Base-by-base conservation (phyloP, 2,888 invertebrate genomes). In the Drosophila testacea region DNA sequence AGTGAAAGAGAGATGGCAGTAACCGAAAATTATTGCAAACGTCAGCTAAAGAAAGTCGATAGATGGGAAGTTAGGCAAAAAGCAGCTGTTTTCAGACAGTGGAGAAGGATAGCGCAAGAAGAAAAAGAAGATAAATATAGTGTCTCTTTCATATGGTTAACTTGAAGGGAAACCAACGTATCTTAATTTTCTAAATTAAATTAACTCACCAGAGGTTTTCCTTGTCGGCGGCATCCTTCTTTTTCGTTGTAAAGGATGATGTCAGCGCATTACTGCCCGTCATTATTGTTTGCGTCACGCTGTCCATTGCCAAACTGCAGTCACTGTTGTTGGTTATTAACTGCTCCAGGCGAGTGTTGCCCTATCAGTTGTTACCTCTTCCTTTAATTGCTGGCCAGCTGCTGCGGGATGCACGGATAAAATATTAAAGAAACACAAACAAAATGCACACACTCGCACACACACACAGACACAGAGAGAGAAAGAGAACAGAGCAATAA, bases 211-310 rank as follows among this genome's bases (percentile, higher is more conserved):
- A 92, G 66, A 92, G 83, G 70, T 92, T 92, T 77, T 92, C 92
- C 78, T 92, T 91, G 66, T 91, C 92, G 52, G 81, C 69, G 75
- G 91, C 90, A 90, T 92, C 91, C 89, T 92, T 92, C 82, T 91
- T 92, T 74, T 91, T 91, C 11, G 83, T 76, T 27, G 90, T 91
- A 67, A 91, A 88, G 70, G 91, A 91, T 91, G 91, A 91, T 90
- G 91, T 91, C 90, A 91, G 90, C 83, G 91, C 91, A 85, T 91
- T 90, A 67, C 88, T 88, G 74, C 90, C 91, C 80, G 90, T 91
- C 84, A 90, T 89, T 69, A 90, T 89, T 69, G 83, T 85, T 67
- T 91, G 92, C 69, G 90, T 90, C 68, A 88, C 88, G 83, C 88
- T 91, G 66, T 92, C 91, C 89, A 91, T 76, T 81, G 92, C 90